A percentile compares a stretch with the other conserved stretches of the same genome.
Evolutionary conservation across 2,888 invertebrate genomes (phyloP).

Genomic region (Falcaria lacertinaria): DNA sequence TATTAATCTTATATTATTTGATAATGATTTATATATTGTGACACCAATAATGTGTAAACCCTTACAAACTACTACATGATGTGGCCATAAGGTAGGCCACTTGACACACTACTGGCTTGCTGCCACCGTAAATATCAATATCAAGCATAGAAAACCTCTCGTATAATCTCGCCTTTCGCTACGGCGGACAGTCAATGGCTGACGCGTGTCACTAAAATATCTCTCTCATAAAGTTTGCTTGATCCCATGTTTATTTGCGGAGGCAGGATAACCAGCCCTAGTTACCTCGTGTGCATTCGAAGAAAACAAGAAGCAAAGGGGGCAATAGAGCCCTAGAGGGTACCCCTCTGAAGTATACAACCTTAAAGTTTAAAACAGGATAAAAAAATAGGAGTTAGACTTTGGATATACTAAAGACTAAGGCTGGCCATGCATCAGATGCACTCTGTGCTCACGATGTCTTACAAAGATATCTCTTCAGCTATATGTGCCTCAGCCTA

Average conservation of each 20-base stretch:
- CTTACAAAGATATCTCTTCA: not conserved
- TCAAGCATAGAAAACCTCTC: conserved; percentile 29
- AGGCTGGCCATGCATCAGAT: conserved; percentile 24
- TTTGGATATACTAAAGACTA: conserved; percentile 68
- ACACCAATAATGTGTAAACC: too few relatives aligned
- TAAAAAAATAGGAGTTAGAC: conserved; percentile 79
- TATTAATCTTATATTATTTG: too few relatives aligned
- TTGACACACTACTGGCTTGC: conserved; percentile 16
- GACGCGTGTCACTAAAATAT: conserved; percentile 36
- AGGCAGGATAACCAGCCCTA: conserved; percentile 37
- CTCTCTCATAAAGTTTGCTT: conserved; percentile 42
- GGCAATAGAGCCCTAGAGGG: conserved; percentile 57
- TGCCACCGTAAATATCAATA: conserved; percentile 44
- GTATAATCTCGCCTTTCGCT: conserved; percentile 34
- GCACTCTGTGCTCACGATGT: conserved; percentile 6
- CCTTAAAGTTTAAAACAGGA: conserved; percentile 75
- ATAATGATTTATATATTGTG: too few relatives aligned
- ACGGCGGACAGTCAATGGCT: conserved; percentile 14
- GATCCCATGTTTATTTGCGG: conserved; percentile 40
- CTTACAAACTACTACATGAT: too few relatives aligned
- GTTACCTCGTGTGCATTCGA: conserved; percentile 48
- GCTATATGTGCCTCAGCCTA: not conserved
- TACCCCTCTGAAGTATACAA: conserved; percentile 61
- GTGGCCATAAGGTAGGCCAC: too few relatives aligned
- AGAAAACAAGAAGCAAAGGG: conserved; percentile 77